Percentiles rank a stretch among this genome's conserved stretches.
These are phyloP conservation scores for Laothoe populi DNA, from an alignment of 2,888 invertebrate genomes.

Conservation along the genomic window DNA sequence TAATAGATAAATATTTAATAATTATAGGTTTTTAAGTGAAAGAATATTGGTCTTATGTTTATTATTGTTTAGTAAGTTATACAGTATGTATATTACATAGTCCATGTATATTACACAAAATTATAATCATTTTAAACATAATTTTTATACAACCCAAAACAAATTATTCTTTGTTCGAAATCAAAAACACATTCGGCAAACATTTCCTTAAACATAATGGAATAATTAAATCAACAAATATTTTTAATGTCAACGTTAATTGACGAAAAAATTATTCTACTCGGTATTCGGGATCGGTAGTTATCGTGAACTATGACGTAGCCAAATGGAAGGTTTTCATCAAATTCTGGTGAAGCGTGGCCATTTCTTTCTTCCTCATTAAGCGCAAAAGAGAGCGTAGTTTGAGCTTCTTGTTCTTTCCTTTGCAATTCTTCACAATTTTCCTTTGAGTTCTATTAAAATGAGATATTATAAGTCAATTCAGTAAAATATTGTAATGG, in stretches of 20 bases:
- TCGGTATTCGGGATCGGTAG: conserved; percentile 42
- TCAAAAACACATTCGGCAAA: no score
- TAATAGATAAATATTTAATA: no score
- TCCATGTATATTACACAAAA: no score
- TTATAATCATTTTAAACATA: background rate
- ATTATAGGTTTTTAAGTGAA: no score
- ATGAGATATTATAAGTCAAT: background rate
- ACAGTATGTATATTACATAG: no score
- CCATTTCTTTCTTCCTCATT: conserved; percentile 3
- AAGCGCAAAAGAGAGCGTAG: conserved; percentile 28
- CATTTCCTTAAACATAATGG: background rate
- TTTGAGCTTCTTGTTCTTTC: conserved; percentile 37
- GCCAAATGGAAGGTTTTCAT: conserved; percentile 43
- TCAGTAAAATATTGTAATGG: no score
- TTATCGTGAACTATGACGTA: conserved; percentile 43
- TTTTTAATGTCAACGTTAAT: conserved; percentile 38
- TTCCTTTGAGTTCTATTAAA: background rate
- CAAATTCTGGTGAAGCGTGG: conserved; percentile 29
- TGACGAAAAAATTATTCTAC: conserved; percentile 44
- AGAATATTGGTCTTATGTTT: no score
- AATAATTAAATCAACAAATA: conserved; percentile 26
- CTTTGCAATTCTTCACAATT: background rate
- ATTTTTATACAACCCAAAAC: no score
- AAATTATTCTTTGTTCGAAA: no score
- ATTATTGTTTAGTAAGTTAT: no score